Evolutionary conservation across 1,140 invertebrate genomes (phyloP).

Genomic region (Drosophila ogumai): DNA sequence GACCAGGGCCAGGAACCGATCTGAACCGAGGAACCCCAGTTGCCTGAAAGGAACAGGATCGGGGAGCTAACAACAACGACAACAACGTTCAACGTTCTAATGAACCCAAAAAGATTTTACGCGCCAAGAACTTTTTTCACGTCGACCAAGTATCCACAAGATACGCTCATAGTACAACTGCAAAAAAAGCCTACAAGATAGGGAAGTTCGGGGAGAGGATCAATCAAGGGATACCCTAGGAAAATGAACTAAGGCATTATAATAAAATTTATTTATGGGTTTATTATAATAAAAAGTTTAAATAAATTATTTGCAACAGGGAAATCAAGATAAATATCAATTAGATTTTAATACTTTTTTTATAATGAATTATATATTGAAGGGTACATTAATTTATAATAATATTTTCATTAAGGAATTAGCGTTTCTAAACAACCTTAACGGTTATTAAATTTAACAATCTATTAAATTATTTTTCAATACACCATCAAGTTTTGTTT

Average conservation of each 20-base stretch:
- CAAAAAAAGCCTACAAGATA: conserved; percentile 42
- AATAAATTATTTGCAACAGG: not conserved
- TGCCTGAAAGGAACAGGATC: not conserved
- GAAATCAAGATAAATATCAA: not conserved
- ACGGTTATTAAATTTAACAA: not conserved
- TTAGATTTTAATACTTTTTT: too few relatives aligned
- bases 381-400: not conserved
- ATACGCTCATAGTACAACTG: conserved; percentile 52
- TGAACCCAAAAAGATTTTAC: conserved; percentile 81
- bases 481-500: rapidly evolving
- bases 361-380: too few relatives aligned
- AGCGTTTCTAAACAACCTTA: not conserved
- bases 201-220: not conserved
- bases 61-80: conserved; percentile 9
- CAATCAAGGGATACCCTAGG: conserved; percentile 1
- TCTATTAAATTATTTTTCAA: not conserved
- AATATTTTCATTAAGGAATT: not conserved
- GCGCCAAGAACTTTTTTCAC: conserved; percentile 78
- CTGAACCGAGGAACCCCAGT: conserved; percentile 16
- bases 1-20: conserved; percentile 38
- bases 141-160: conserved; percentile 52
- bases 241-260: too few relatives aligned
- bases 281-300: not conserved
- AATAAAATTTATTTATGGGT: too few relatives aligned
- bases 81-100: conserved; percentile 78